These are phyloP conservation scores for Seira musarum DNA, from an alignment of 2,888 invertebrate genomes.

Conservation along the genomic window DNA sequence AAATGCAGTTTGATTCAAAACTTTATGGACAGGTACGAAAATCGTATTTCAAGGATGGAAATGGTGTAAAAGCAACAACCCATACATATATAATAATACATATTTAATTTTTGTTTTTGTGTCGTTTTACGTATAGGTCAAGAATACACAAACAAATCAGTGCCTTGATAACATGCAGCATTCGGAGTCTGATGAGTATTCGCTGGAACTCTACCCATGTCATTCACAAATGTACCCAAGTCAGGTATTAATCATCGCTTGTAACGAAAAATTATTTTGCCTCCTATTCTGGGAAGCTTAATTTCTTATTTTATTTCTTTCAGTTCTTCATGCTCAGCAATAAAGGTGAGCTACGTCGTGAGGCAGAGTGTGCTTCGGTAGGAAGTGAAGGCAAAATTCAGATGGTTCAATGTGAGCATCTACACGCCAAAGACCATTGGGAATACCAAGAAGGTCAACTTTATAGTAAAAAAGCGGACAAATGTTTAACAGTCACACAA, in stretches of 20 bases:
- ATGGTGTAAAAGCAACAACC: background rate
- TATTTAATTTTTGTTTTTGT: too few species aligned
- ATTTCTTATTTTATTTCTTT: conserved; percentile 51
- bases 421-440: conserved; percentile 60
- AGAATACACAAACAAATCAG: conserved; percentile 76
- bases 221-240: conserved; percentile 79
- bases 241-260: too few species aligned
- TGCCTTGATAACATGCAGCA: conserved; percentile 88
- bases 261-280: too few species aligned
- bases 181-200: conserved; percentile 78
- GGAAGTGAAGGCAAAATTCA: conserved; percentile 54
- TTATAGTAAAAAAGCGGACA: conserved; percentile 53
- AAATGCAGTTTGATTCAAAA: conserved; percentile 71
- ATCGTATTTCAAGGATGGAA: background rate
- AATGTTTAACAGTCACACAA: conserved; percentile 58
- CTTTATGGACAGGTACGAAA: conserved; percentile 78
- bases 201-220: conserved; percentile 84
- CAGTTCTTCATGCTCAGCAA: conserved; percentile 82
- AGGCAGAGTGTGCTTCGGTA: conserved; percentile 80
- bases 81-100: background rate
- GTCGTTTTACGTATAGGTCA: too few species aligned
- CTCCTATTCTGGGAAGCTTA: too few species aligned
- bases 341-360: conserved; percentile 82
- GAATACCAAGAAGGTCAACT: conserved; percentile 61
- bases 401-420: conserved; percentile 68